phyloP scores from a whole-genome alignment of 2,797 vertebrate species.

The Mallotus villosus region DNA sequence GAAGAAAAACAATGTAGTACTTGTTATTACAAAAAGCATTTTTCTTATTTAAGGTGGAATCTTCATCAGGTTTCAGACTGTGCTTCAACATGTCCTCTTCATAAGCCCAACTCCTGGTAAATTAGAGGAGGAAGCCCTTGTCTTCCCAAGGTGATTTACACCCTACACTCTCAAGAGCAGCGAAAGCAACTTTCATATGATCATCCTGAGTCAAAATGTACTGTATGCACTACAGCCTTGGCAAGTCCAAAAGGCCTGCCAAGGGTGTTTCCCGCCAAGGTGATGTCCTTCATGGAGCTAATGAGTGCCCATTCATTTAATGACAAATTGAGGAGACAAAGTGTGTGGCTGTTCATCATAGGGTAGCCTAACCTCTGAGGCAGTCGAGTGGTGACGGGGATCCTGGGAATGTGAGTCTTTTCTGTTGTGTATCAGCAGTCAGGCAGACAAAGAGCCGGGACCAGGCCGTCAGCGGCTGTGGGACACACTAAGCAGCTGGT shows the following conservation, averaged over 20 bases:
- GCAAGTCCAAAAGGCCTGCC: too few species aligned
- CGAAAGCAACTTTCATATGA: slow-evolving; percentile 16
- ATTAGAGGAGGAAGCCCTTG: slow-evolving; percentile 50
- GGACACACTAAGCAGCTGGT: slow-evolving; percentile 71
- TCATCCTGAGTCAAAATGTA: slow-evolving; percentile 40
- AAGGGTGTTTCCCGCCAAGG: too few species aligned
- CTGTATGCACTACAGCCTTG: slow-evolving; percentile 27
- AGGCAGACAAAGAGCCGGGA: slow-evolving; percentile 68
- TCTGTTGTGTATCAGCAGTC: slow-evolving; percentile 61
- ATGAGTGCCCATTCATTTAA: slow-evolving; percentile 52
- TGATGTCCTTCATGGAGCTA: slow-evolving; percentile 25
- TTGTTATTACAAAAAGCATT: slow-evolving; percentile 76
- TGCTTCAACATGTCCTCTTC: slow-evolving; percentile 78
- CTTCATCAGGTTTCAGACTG: slow-evolving; percentile 72
- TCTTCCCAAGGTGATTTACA: slow-evolving; percentile 52
- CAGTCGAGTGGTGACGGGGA: slow-evolving; percentile 48
- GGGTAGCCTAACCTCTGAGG: slow-evolving; percentile 42
- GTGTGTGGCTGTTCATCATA: slow-evolving; percentile 46
- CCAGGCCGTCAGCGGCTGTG: slow-evolving; percentile 69
- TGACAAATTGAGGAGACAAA: slow-evolving; percentile 59
- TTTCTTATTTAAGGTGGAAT: slow-evolving; percentile 77
- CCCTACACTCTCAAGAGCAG: slow-evolving; percentile 30
- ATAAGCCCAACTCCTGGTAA: slow-evolving; percentile 64
- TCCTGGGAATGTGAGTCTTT: slow-evolving; percentile 63
- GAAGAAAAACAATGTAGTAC: slow-evolving; percentile 71